Conservation (phyloP, 2,888 invertebrate genomes). For the Diaperis boleti region DNA sequence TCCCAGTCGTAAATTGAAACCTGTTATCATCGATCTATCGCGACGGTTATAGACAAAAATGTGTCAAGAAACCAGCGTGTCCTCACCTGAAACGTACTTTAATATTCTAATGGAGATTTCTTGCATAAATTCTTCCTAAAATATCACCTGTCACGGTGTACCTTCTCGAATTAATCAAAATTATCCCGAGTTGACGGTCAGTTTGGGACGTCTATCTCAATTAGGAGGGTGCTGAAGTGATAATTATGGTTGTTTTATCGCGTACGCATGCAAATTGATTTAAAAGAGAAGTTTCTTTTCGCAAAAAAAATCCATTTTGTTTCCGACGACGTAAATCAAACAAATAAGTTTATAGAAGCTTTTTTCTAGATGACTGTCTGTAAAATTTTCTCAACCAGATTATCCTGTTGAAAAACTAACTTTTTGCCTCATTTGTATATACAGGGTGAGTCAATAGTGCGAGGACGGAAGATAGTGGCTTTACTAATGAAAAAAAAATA, state of each 20-base stretch:
- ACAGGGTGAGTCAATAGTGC: too few relatives aligned
- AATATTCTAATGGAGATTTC: conserved; percentile 26
- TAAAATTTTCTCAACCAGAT: too few relatives aligned
- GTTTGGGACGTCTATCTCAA: conserved; percentile 16
- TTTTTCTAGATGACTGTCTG: too few relatives aligned
- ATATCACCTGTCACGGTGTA: conserved; percentile 22
- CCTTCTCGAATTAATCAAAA: conserved; percentile 18
- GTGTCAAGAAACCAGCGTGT: neutral
- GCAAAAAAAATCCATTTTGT: neutral
- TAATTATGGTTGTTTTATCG: neutral
- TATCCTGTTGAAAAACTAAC: too few relatives aligned
- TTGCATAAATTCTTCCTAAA: conserved; percentile 23
- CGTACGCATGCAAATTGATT: neutral
- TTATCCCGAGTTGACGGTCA: conserved; percentile 8
- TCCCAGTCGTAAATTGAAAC: neutral
- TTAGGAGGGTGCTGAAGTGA: neutral
- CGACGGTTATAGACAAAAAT: neutral
- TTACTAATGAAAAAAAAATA: too few relatives aligned
- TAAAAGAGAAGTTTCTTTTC: neutral
- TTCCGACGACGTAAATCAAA: neutral
- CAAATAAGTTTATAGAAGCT: too few relatives aligned
- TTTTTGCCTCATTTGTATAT: too few relatives aligned
- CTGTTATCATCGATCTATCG: conserved; percentile 4
- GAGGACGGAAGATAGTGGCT: too few relatives aligned
- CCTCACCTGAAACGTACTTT: conserved; percentile 8